These are phyloP conservation scores for Yponomeuta sedellus DNA, from an alignment of 2,888 invertebrate genomes.

Conservation along the genomic window DNA sequence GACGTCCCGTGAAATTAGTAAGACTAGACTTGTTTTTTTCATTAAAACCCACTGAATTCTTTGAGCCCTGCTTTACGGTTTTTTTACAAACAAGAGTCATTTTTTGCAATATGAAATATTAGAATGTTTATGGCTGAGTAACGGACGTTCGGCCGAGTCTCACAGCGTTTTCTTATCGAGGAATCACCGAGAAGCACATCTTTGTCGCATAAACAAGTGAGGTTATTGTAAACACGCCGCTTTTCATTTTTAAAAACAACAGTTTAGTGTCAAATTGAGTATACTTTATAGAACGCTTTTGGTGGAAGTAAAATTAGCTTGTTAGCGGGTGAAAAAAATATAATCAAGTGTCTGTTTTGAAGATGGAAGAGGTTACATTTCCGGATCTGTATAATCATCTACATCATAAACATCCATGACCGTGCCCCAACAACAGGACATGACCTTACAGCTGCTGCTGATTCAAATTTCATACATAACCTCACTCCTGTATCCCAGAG, in stretches of 20 bases:
- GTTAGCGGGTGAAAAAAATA: background rate
- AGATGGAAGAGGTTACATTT: too few species aligned
- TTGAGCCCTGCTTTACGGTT: too few species aligned
- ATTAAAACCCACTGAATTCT: background rate
- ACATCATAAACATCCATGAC: too few species aligned
- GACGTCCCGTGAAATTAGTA: too few species aligned
- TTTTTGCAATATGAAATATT: background rate
- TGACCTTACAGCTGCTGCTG: too few species aligned
- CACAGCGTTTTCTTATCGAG: background rate
- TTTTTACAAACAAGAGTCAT: background rate
- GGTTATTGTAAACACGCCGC: conserved; percentile 10
- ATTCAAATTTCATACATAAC: too few species aligned
- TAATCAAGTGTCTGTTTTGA: background rate
- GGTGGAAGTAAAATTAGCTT: background rate
- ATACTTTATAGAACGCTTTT: conserved; percentile 1
- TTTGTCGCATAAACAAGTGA: conserved; percentile 5
- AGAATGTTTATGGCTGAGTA: background rate
- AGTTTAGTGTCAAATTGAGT: conserved; percentile 8
- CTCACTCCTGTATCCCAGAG: too few species aligned
- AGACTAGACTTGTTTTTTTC: too few species aligned
- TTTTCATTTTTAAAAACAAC: conserved; percentile 14
- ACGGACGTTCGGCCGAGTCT: background rate
- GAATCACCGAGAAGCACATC: conserved; percentile 2
- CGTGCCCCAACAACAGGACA: too few species aligned
- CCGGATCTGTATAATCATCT: too few species aligned